Evolutionary conservation across 2,888 invertebrate species (phyloP), one percentile per base, ranked within the genome.

Genomic region (Aporophyla lueneburgensis): DNA sequence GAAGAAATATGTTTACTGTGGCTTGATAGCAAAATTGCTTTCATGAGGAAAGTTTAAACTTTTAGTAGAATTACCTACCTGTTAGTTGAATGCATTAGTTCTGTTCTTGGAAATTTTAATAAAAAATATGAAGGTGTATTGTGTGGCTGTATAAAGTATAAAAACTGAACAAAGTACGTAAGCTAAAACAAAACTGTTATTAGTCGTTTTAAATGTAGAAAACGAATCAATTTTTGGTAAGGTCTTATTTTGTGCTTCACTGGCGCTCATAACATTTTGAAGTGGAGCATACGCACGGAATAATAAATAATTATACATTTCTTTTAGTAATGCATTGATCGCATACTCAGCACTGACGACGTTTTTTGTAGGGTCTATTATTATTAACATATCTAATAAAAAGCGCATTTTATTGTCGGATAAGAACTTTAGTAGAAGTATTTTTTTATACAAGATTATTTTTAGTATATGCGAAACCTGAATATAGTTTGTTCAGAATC

Each of bases 41-140:
- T 27, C 1, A 21, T n/a, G 10, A 27, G 27, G 27, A 16, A 72
- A 27, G 12, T 40, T 40, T 33, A 51, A 46, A 59, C 19, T 59
- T 66, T 67, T 12, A 7, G 1, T 33, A 10, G n/a, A 59, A 33
- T 33, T 33, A 67, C 59, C 10, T 33, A 67, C 59, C 10, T 59
- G 33, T n/a, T 67, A 59, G 24, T 71, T 49, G 3, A 71, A 40
- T 40, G 6, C 5, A 24, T 71, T 51, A 51, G 19, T 71, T 71
- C 24, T 14, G 3, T 71, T 49, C 2, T 14, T 14, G 9, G 9
- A 49, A 71, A 40, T 7, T 27, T 14, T 12, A 27, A 33, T 67
- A 49, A 67, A n/a, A 46, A 2, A 69, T 67, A 19, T 33, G 4
- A 70, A 71, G 46, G 27, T 53, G 21, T 24, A 19, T 33, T 16